Evolutionary conservation across 92 coral and sea anemone genomes (phyloP), one percentile per base, ranked within the genome.

Genomic region (Phenganax marumi): DNA sequence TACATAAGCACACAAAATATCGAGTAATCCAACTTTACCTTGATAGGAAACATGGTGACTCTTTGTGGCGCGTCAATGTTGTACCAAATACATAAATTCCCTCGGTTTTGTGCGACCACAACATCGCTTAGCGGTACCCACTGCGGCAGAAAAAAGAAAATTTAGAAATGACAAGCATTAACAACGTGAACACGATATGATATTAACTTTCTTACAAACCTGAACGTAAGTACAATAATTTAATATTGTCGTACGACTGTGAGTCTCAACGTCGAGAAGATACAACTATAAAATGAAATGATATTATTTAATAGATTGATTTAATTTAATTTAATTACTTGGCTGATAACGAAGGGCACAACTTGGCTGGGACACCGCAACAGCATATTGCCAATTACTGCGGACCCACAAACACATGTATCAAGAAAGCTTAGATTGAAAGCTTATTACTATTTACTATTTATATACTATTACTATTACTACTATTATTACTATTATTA

Each of bases 71-170:
- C 91, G 83, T 95, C 98, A 52, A 95, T 95, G 70, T 95, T 95
- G 89, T 95, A 95, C 98, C 98, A 95, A 52, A 95, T 91, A 72
- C 98, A 95, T 82, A 95, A 84, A 77, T 88, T 92, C 12, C 98
- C 98, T 72, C 98, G 85, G 91, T 95, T 95, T 84, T 95, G 98
- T 18, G 98, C 98, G 60, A 95, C 98, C 61, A 95, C 98, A 46
- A 95, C 98, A 70, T 95, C 98, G 85, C 97, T 92, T 22, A 95
- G 86, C 8, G 98, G 98, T 16, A 95, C 98, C 98, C 98, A 95
- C 96, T 95, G 86, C 39, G 69, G 53, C 33, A 43, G 50, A 52
- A 53, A 19, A 77, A 21, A 8, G 48, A 50, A 18, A 60, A 7
- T 62, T 65, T 61, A 43, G 56, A 4, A 16, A 25, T 33, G 22